Evolutionary conservation across 2,113 vertebrate species (phyloP).

Genomic region (Cepphus grylle): DNA sequence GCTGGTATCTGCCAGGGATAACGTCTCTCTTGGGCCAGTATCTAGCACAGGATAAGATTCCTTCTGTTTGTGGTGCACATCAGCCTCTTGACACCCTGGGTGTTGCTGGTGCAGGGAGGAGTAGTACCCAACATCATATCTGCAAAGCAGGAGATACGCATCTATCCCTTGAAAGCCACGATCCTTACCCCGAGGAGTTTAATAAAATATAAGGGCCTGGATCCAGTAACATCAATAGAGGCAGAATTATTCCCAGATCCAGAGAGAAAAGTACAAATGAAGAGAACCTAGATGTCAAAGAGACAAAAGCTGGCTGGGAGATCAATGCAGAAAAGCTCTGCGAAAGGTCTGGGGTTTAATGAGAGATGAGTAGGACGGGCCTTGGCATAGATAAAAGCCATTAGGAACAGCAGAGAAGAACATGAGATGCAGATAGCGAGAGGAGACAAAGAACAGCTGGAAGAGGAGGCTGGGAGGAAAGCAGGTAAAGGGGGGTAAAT

Average conservation of each 20-base stretch:
- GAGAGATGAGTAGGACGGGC: background rate
- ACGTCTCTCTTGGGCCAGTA: background rate
- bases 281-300: background rate
- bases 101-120: background rate
- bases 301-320: slow-evolving; percentile 3
- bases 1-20: background rate
- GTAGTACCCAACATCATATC: fast-evolving
- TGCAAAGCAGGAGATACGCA: background rate
- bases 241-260: background rate
- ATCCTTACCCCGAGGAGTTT: background rate
- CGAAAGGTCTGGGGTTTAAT: background rate
- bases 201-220: background rate
- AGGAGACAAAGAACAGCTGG: background rate
- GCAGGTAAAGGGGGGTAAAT: background rate
- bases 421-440: background rate
- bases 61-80: background rate
- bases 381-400: background rate
- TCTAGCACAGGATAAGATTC: background rate
- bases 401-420: background rate
- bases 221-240: background rate
- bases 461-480: background rate
- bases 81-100: background rate
- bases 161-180: background rate
- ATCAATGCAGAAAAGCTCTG: slow-evolving; percentile 1
- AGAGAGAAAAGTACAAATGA: background rate